Base-by-base conservation (phyloP, 2,888 invertebrate species). In the Cosmopolites sordidus region DNA sequence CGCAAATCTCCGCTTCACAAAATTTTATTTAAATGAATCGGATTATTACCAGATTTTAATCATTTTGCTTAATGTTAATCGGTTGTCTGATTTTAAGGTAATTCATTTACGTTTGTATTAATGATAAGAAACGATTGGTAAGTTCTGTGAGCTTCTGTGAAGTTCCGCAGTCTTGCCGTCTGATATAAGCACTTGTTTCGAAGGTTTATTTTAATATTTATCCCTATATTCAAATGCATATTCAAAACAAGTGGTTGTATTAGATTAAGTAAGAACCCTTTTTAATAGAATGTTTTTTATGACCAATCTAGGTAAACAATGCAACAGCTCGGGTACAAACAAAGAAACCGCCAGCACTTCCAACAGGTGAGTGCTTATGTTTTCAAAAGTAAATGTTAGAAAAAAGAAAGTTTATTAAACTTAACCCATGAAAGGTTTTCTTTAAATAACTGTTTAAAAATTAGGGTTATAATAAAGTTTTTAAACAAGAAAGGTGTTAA, bases 291-390 rank as follows among this genome's bases (percentile, higher is more conserved):
- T 56, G 57, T 50, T 40, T 55, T 49, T 64, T 64, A 67, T 70
- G 73, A 66, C 78, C 39, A 12, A 50, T 60, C 74, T 83, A 94
- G 96, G 96, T 98, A 76, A 98, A 98, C 85, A 98, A 98, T 82
- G 98, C 98, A 68, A 98, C 98, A 69, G 98, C 98, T 71, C 84
- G 98, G 81, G 96, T 98, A 77, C 97, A 98, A 85, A 97, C 97
- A 73, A 96, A 95, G 86, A 98, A 98, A 82, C 89, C 92, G 67
- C 86, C 92, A 65, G 82, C 91, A 68, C 84, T 93, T 75, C 91
- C 92, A 68, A 88, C 91, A 81, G 92, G 92, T 92, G 80, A 85
- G 89, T n/a, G n/a, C n/a, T n/a, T n/a, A n/a, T n/a, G n/a, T n/a
- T n/a, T n/a, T n/a, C n/a, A n/a, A n/a, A n/a, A n/a, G n/a, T n/a